Evolutionary conservation across 2,797 vertebrate species (phyloP).

Genomic region (Tapirus indicus): DNA sequence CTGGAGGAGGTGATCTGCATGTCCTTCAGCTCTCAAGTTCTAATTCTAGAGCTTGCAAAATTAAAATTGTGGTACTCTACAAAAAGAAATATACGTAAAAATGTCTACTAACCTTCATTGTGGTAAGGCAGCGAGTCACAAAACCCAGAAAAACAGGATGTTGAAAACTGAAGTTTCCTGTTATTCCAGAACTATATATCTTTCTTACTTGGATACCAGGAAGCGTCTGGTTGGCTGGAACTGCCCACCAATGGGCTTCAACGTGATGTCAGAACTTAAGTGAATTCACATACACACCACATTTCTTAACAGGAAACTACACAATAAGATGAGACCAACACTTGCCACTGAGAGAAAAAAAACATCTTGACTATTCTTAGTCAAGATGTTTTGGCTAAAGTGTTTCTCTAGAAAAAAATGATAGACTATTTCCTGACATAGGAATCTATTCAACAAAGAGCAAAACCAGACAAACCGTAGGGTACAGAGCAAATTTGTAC

Average conservation of each 20-base stretch:
- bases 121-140: slow-evolving; percentile 73
- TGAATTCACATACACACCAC: not conserved
- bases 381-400: not conserved
- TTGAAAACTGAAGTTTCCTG: slow-evolving; percentile 83
- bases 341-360: not conserved
- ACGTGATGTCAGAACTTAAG: not conserved
- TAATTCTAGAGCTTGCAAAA: not conserved
- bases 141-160: slow-evolving; percentile 86
- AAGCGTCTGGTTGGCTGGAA: slow-evolving; percentile 78
- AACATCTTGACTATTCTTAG: not conserved
- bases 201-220: slow-evolving; percentile 59
- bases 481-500: not conserved
- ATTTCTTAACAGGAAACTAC: slow-evolving; percentile 79
- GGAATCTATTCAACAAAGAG: not conserved
- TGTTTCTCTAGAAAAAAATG: not conserved
- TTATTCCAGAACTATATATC: slow-evolving; percentile 65
- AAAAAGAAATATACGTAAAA: slow-evolving; percentile 32
- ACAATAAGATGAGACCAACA: slow-evolving; percentile 26
- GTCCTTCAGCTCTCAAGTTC: not conserved
- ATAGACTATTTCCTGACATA: not conserved
- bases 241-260: slow-evolving; percentile 49
- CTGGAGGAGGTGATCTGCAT: not conserved
- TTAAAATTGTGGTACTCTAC: not conserved
- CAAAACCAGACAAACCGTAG: not conserved
- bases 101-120: slow-evolving; percentile 89